phyloP scores from a whole-genome alignment of 1,140 invertebrate species.

The Bombus waltoni region DNA sequence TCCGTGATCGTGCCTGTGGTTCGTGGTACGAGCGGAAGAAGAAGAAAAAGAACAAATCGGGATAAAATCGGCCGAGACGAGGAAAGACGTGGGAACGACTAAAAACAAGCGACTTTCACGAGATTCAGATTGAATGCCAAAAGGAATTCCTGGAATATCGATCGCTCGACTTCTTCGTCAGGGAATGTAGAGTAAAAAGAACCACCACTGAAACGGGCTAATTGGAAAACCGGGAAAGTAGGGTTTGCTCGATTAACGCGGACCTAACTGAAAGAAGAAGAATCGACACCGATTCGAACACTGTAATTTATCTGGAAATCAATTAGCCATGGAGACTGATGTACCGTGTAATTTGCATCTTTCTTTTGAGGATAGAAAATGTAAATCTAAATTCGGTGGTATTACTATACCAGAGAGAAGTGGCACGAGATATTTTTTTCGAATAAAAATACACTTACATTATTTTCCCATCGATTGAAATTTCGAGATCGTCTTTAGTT shows the following conservation, averaged over 20 bases:
- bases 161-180: neutral
- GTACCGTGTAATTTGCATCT: neutral
- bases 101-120: conserved; percentile 35
- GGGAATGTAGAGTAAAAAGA: neutral
- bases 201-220: neutral
- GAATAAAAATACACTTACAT: too few species aligned
- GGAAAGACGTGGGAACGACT: neutral
- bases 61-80: conserved; percentile 1
- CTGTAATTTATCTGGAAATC: conserved; percentile 2
- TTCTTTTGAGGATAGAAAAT: neutral
- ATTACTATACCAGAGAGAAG: neutral
- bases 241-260: neutral
- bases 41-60: conserved; percentile 29
- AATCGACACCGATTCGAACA: conserved; percentile 7
- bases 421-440: too few species aligned
- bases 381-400: neutral
- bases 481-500: neutral
- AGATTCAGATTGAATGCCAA: conserved; percentile 15
- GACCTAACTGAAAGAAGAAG: neutral
- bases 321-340: conserved; percentile 1
- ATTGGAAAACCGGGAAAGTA: conserved; percentile 40
- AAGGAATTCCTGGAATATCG: conserved; percentile 37
- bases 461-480: too few species aligned
- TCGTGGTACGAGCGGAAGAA: neutral
- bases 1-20: neutral